Evolutionary conservation across 2,113 vertebrate species (phyloP), one percentile per base, ranked within the genome.

Genomic region (Caranx melampygus): DNA sequence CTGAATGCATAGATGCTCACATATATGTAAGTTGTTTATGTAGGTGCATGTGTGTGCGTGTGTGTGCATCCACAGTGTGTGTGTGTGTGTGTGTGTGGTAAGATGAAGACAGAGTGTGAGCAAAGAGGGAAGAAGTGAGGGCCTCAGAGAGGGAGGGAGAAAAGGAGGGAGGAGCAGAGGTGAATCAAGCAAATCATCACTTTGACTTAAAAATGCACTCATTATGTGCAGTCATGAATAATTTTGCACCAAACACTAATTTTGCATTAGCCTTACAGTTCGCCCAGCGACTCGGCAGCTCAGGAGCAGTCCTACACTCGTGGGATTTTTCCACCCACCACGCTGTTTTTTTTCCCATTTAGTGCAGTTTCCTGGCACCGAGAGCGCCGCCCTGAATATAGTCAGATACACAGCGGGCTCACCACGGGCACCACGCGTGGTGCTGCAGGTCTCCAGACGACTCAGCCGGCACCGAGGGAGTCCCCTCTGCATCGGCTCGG

Each of bases 211-310:
- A 93, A 94, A 93, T 44, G 37, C 90, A 82, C 88, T 94, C 86
- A 78, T 92, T 93, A 87, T 89, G 83, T 79, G 78, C 80, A 86
- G 76, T 94, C 91, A 95, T 95, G 88, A 95, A 95, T 95, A 85
- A 95, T 95, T 95, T 94, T 90, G 92, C 83, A 83, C 64, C 88
- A 92, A 92, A 95, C 93, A 94, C 91, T 95, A 94, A 95, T 95
- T 93, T 90, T 91, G 93, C 95, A 93, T 94, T 94, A 96, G 93
- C 94, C 94, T 94, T 94, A 96, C 94, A 94, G 96, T 85, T 21
- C 68, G 33, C 81, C 26, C 26, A 26, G 26, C 89, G 88, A 85
- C 89, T 95, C 95, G 91, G 95, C 85, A 92, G 86, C 93, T 92
- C 94, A 95, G 93, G 92, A 96, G 94, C 95, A 96, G 94, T 93